Evolutionary conservation across 2,113 vertebrate species (phyloP), one percentile per base, ranked within the genome.

Genomic region (Chaetorhynchus papuensis): DNA sequence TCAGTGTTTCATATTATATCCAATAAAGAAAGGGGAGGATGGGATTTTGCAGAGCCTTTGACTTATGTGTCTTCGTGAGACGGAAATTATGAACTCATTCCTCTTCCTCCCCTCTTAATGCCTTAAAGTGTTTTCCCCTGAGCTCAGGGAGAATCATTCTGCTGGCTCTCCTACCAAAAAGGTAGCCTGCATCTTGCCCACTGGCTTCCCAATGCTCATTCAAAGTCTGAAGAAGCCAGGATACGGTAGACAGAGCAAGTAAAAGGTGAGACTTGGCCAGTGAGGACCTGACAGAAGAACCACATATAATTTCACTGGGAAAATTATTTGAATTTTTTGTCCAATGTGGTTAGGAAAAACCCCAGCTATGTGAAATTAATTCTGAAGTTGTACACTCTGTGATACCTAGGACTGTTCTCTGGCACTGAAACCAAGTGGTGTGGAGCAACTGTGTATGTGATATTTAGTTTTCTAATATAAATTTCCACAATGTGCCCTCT

Each of bases 371-470:
- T 60, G 69, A 77, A 91, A 56, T 72, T 94, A 52, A 22, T 60
- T 42, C 33, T 83, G 50, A 72, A 83, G 6, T n/a, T 83, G 28
- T 50, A 68, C 20, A 23, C 23, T 68, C 49, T 59, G 33, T 33
- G 15, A 17, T 72, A 39, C 59, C 49, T 86, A 71, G 53, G 79
- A 52, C 39, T 45, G 44, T 54, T 76, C 19, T 52, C 33, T 37
- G 33, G 30, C 30, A 68, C 7, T 26, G 35, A 68, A 53, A 30
- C 39, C 57, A 89, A 83, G 15, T 50, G 27, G 3, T 63, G 6
- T 68, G 33, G 63, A 76, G 37, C 66, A 90, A 33, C 71, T 83
- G 52, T 0, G 0, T 41, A n/a, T 0, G 0, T 26, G 10, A 8
- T 86, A 60, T 68, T 80, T 83, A 76, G 47, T 68, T 91, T 61